phyloP scores from a whole-genome alignment of 2,888 invertebrate species.

The Eugnorisma glareosa region DNA sequence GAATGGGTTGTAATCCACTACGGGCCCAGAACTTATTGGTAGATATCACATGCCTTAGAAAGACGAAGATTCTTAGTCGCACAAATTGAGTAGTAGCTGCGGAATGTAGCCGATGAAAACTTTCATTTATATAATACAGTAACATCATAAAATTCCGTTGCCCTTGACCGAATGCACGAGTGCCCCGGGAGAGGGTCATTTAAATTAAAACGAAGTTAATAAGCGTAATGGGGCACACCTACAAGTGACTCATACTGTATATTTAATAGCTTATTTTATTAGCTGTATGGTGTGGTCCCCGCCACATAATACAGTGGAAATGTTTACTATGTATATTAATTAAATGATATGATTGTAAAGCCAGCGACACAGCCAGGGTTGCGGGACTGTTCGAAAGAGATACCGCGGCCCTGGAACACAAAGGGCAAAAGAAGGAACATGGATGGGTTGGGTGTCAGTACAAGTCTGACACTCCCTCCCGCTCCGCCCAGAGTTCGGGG shows the following conservation, averaged over 20 bases:
- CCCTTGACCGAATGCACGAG: conserved; percentile 49
- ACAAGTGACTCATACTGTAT: conserved; percentile 44
- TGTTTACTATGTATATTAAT: conserved; percentile 16
- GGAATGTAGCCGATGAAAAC: not conserved
- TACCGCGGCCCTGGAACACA: too few species aligned
- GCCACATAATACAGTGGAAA: conserved; percentile 6
- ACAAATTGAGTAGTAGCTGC: not conserved
- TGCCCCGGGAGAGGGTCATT: conserved; percentile 42
- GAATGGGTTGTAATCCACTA: not conserved
- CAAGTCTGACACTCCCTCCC: too few species aligned
- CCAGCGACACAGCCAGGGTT: too few species aligned
- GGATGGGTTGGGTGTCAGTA: too few species aligned
- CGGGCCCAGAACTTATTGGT: not conserved
- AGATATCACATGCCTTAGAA: not conserved
- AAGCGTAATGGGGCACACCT: conserved; percentile 51
- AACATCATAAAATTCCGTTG: not conserved
- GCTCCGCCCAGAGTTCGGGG: too few species aligned
- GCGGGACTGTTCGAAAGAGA: too few species aligned
- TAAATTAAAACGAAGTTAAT: conserved; percentile 59
- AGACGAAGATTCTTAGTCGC: not conserved
- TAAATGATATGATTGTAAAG: not conserved
- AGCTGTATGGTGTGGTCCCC: conserved; percentile 1
- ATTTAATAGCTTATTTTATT: conserved; percentile 28
- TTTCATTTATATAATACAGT: not conserved
- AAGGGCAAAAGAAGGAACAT: too few species aligned